Evolutionary conservation across 2,797 vertebrate genomes (phyloP).

Genomic region (Ceryle rudis): DNA sequence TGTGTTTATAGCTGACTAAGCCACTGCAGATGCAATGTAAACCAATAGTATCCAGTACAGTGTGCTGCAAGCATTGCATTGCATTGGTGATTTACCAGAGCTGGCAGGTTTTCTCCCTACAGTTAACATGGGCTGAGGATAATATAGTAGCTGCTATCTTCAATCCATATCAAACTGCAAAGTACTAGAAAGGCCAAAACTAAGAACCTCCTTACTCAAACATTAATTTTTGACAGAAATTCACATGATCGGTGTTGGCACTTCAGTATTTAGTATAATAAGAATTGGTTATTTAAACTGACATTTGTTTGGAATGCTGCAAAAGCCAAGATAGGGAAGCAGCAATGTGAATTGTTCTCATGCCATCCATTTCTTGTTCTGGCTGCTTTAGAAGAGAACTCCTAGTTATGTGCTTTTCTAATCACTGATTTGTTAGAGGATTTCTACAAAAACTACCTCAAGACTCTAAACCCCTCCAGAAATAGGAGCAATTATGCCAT

Average conservation of each 20-base stretch:
- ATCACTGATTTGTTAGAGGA: neutral
- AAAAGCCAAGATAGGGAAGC: neutral
- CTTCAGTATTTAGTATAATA: conserved; percentile 17
- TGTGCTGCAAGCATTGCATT: neutral
- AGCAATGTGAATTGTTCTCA: neutral
- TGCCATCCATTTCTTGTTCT: neutral
- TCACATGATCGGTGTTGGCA: neutral
- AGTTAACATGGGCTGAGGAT: neutral
- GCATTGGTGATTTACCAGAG: neutral
- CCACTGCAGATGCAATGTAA: neutral
- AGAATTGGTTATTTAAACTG: conserved; percentile 46
- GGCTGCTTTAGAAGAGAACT: neutral
- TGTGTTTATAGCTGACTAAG: neutral
- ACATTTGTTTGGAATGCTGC: conserved; percentile 25
- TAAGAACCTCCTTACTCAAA: neutral
- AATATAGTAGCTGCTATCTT: conserved; percentile 28
- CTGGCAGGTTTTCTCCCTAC: conserved; percentile 24
- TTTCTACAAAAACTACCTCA: neutral
- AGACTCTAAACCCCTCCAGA: neutral
- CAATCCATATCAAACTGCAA: conserved; percentile 42
- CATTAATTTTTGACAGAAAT: conserved; percentile 22
- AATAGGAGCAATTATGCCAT: neutral
- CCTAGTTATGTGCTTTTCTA: neutral
- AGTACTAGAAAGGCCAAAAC: neutral
- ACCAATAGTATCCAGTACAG: rapidly evolving